A percentile compares a stretch with the other conserved stretches of the same genome.
phyloP scores from a whole-genome alignment of 2,797 vertebrate species.

The Alosa sapidissima region DNA sequence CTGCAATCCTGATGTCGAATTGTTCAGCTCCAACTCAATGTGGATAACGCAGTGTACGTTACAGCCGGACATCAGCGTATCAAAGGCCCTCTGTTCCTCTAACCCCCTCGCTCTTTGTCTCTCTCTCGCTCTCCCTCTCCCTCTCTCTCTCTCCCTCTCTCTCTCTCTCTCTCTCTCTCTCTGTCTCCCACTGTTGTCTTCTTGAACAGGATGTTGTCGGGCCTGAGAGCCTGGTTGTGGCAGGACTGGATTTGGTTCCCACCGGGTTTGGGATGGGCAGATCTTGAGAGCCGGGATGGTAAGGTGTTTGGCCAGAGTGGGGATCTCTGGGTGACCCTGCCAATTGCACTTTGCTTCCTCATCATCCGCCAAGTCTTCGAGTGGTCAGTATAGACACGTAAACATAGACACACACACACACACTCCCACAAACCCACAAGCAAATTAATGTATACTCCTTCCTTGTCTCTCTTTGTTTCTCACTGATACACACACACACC shows the following conservation, averaged over 20 bases:
- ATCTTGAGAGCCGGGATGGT: constrained; percentile 82
- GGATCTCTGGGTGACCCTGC: constrained; percentile 81
- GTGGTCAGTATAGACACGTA: constrained; percentile 57
- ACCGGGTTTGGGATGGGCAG: constrained; percentile 86
- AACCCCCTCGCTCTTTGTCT: neutral
- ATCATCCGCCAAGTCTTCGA: constrained; percentile 75
- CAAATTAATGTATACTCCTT: neutral
- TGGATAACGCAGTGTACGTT: constrained; percentile 14
- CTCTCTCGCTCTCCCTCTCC: neutral
- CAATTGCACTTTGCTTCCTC: constrained; percentile 73
- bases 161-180: constrained; percentile 40
- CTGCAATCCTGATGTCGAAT: neutral
- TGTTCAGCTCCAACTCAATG: neutral
- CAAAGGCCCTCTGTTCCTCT: neutral
- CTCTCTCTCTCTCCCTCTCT: neutral
- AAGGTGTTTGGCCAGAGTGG: constrained; percentile 78
- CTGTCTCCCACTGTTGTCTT: neutral
- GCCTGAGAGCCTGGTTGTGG: constrained; percentile 84
- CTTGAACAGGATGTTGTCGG: constrained; percentile 68
- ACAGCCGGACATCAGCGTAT: constrained; percentile 13
- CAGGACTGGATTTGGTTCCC: constrained; percentile 94
- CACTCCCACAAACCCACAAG: neutral
- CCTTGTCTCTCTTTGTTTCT: neutral
- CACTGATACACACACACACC: neutral
- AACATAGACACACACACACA: neutral